Evolutionary conservation across 1,140 invertebrate species (phyloP).

Genomic region (Temnothorax curvispinosus): DNA sequence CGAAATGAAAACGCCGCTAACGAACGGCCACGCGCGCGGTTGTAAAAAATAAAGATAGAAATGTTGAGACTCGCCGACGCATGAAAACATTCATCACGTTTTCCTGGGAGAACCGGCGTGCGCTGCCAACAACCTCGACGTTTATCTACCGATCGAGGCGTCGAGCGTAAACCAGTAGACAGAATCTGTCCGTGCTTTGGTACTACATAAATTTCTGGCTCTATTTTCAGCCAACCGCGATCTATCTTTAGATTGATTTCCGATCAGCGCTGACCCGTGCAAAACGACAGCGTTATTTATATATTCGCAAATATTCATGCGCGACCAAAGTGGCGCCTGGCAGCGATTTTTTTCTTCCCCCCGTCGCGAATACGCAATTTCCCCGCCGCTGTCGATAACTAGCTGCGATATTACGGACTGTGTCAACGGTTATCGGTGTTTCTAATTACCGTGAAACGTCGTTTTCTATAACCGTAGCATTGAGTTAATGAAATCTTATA

Average conservation of each 20-base stretch:
- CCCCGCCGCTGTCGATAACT: background rate
- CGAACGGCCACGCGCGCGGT: background rate
- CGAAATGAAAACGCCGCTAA: constrained; percentile 34
- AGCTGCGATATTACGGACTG: background rate
- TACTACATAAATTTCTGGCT: constrained; percentile 49
- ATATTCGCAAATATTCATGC: constrained; percentile 28
- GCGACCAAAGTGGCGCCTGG: constrained; percentile 28
- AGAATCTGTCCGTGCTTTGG: constrained; percentile 34
- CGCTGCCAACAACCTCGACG: constrained; percentile 13
- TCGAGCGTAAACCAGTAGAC: constrained; percentile 44
- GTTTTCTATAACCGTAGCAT: background rate
- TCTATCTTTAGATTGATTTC: constrained; percentile 56
- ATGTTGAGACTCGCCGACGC: constrained; percentile 6
- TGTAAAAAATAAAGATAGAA: background rate
- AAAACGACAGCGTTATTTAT: constrained; percentile 32
- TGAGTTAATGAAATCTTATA: background rate
- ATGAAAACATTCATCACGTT: constrained; percentile 52
- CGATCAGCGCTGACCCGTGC: constrained; percentile 40
- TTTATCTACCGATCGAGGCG: constrained; percentile 41
- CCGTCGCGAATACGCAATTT: constrained; percentile 16
- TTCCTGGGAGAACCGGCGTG: constrained; percentile 32
- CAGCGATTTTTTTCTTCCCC: background rate
- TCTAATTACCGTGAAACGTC: constrained; percentile 32
- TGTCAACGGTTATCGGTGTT: constrained; percentile 18
- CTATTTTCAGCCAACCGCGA: constrained; percentile 46